Conservation (phyloP, 2,888 invertebrate genomes). For the Ptychoptera contaminata region DNA sequence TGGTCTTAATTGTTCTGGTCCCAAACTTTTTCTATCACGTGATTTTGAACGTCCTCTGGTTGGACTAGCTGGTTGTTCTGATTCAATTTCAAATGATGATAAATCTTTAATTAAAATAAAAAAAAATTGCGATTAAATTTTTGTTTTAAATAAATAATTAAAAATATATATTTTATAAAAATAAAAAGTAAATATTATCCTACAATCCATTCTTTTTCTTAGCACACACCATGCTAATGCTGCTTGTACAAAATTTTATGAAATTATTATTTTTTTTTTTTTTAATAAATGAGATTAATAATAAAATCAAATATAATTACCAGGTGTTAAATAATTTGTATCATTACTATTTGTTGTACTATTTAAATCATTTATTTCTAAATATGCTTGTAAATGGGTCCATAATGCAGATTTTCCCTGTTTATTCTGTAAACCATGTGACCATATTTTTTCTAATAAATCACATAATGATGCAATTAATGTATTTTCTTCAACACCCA, state of each 20-base stretch:
- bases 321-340: conserved; percentile 38
- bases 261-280: neutral
- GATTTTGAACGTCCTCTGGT: conserved; percentile 25
- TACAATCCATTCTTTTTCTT: conserved; percentile 82
- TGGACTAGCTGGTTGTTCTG: conserved; percentile 39
- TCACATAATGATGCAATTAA: conserved; percentile 97
- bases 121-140: neutral
- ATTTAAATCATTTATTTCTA: conserved; percentile 61
- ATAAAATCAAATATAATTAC: conserved; percentile 20
- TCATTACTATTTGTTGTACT: conserved; percentile 36
- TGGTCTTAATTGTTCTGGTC: conserved; percentile 33
- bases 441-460: conserved; percentile 92
- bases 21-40: conserved; percentile 32
- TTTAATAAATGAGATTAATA: neutral
- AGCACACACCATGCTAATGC: conserved; percentile 88
- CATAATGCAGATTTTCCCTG: conserved; percentile 95
- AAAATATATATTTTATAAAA: neutral
- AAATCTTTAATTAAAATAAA: conserved; percentile 39
- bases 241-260: conserved; percentile 27
- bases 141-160: neutral
- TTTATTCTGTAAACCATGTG: conserved; percentile 89
- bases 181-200: conserved; percentile 30
- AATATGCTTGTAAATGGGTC: conserved; percentile 84
- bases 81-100: conserved; percentile 60
- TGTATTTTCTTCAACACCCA: conserved; percentile 88